phyloP scores from a whole-genome alignment of 2,888 invertebrate genomes.

The Lithodes maja region DNA sequence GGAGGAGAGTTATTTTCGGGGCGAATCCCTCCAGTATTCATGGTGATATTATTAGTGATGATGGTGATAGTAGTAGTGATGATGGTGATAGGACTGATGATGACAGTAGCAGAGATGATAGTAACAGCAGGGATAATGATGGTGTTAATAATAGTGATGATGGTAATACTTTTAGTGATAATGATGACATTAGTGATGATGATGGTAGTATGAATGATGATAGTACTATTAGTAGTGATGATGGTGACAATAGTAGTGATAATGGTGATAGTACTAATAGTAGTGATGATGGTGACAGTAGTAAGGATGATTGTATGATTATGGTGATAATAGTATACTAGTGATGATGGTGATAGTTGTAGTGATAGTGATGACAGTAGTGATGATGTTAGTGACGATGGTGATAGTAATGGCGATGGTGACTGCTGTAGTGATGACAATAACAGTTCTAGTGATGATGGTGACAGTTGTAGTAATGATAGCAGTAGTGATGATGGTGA shows the following conservation, averaged over 20 bases:
- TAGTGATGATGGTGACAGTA: constrained; percentile 3
- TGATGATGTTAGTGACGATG: constrained; percentile 6
- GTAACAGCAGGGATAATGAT: background rate
- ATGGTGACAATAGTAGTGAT: constrained; percentile 11
- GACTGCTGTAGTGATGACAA: background rate
- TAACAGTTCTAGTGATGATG: background rate
- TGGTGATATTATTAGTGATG: background rate
- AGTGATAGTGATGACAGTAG: background rate
- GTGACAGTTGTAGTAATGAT: background rate
- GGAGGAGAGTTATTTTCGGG: too few species aligned
- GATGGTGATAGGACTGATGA: background rate
- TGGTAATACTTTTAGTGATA: background rate
- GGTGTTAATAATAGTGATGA: background rate
- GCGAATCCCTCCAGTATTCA: background rate
- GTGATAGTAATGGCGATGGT: constrained; percentile 22
- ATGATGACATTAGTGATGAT: background rate
- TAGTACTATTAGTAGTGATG: background rate
- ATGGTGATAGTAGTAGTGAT: background rate
- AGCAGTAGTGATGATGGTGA: background rate
- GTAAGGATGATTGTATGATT: background rate
- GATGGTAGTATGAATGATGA: background rate
- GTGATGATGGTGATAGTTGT: background rate
- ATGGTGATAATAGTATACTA: background rate
- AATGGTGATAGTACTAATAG: background rate
- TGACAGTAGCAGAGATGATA: background rate